Conservation (phyloP, 2,797 vertebrate species). For the Anisognathus igniventris region DNA sequence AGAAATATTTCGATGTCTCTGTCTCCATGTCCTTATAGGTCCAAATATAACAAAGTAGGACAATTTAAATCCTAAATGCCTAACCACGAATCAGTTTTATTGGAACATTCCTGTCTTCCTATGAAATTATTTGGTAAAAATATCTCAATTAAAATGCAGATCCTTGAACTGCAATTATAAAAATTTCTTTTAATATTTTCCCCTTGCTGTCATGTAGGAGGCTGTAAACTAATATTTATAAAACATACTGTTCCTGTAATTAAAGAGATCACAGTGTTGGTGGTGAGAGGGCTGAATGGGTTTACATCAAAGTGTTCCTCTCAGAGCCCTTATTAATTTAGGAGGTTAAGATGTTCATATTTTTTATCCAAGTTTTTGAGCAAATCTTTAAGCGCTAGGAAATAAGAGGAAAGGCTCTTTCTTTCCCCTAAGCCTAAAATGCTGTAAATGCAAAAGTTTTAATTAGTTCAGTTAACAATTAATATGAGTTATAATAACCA, state of each 20-base stretch:
- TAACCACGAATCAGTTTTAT: background rate
- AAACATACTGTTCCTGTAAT: conserved; percentile 27
- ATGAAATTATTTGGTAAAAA: conserved; percentile 19
- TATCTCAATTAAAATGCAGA: conserved; percentile 37
- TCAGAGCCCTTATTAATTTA: background rate
- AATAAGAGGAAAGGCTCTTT: background rate
- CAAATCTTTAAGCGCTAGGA: background rate
- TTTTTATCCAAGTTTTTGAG: background rate
- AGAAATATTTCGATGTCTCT: background rate
- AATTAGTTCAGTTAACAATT: background rate
- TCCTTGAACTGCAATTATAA: conserved; percentile 46
- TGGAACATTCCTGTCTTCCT: background rate
- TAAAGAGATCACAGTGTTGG: background rate
- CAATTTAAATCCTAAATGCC: background rate
- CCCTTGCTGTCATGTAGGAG: background rate
- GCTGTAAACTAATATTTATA: conserved; percentile 49
- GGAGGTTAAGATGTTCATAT: background rate
- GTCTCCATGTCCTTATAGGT: background rate
- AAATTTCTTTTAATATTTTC: conserved; percentile 25
- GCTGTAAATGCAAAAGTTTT: background rate
- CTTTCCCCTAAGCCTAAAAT: background rate
- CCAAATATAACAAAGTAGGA: background rate
- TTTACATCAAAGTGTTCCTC: background rate
- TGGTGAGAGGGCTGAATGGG: background rate
- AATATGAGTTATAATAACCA: background rate